phyloP scores from a whole-genome alignment of 2,113 vertebrate genomes.

The Numida meleagris region DNA sequence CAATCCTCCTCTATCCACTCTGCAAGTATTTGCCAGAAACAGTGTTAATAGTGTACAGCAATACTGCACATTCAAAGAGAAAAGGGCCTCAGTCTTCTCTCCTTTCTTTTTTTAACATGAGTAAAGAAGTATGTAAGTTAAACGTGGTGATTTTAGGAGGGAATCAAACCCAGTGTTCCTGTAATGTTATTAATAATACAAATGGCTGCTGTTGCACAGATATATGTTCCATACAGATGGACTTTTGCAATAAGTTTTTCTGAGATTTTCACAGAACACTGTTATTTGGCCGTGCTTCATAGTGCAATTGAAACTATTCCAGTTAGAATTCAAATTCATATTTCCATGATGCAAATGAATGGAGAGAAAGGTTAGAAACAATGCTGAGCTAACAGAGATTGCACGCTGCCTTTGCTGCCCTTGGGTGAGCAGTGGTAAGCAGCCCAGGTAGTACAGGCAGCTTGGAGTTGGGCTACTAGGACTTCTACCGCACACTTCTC shows the following conservation, averaged over 20 bases:
- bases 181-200: not conserved
- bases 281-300: not conserved
- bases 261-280: not conserved
- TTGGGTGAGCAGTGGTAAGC: not conserved
- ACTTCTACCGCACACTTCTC: not conserved
- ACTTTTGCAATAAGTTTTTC: not conserved
- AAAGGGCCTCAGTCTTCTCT: accelerated
- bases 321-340: not conserved
- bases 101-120: not conserved
- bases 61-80: not conserved
- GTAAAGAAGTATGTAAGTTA: not conserved
- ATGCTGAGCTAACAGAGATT: not conserved
- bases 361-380: not conserved
- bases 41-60: not conserved
- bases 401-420: not conserved
- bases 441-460: not conserved
- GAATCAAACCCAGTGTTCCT: not conserved
- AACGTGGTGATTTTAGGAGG: not conserved
- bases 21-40: not conserved
- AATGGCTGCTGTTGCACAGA: not conserved
- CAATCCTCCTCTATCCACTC: not conserved
- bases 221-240: not conserved
- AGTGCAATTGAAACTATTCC: not conserved
- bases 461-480: not conserved
- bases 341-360: not conserved